Base-by-base conservation (phyloP, 2,888 invertebrate species). In the Perdita meconis region DNA sequence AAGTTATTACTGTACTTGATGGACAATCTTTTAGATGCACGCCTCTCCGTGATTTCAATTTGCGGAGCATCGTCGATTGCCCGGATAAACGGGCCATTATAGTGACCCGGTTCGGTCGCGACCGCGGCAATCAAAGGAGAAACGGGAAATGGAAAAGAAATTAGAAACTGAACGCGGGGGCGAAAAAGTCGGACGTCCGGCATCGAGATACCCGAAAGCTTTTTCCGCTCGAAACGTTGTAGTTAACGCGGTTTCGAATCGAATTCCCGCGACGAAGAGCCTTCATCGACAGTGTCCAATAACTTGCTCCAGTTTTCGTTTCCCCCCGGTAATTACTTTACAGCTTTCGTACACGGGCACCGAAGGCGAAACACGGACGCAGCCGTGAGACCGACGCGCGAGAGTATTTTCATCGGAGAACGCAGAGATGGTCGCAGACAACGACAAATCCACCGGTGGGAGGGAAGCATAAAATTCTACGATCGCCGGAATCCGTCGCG, bases 241-340 rank as follows among this genome's bases (percentile, higher is more conserved):
- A n/a, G 51, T 44, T 63, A 53, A 74, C 47, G 44, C 73, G 56
- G 64, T 59, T 40, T 51, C n/a, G 57, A 59, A 75, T 75, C 59
- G 42, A 74, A 74, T 74, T 73, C 13, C 57, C 73, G 38, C 12
- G 42, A 42, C 51, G 68, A 22, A 38, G 34, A 26, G 30, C 51
- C 4, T 26, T 38, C 36, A 72, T 56, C 53, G 26, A 44, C 47
- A 47, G 30, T 5, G 40, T 22, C 24, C 51, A n/a, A 74, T 53
- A 38, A 76, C 74, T 74, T 34, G 74, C 40, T 40, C 44, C 77
- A 65, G 57, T 65, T 65, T 75, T 75, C 75, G 59, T 75, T 60
- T 76, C 65, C 40, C 42, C 60, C 51, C 61, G 16, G 56, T 76
- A 76, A 76, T 76, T 67, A 77, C 61, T 57, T 61, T 50, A 51